phyloP scores from a whole-genome alignment of 2,113 vertebrate species.

The Chamaetylas fuelleborni region DNA sequence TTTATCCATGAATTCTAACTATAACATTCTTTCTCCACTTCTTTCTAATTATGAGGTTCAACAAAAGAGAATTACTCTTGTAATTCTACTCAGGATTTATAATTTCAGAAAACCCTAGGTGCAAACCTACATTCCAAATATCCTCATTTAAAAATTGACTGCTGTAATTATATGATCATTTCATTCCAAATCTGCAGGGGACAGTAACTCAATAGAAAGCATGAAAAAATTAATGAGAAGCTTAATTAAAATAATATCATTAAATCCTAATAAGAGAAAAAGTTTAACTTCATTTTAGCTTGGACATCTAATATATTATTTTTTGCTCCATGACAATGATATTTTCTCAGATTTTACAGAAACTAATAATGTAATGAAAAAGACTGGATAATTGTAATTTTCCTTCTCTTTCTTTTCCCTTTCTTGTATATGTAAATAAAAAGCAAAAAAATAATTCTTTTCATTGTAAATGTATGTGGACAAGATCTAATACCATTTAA shows the following conservation, averaged over 20 bases:
- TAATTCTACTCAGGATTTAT: conserved; percentile 21
- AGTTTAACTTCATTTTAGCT: conserved; percentile 67
- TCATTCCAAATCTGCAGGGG: conserved; percentile 75
- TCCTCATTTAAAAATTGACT: conserved; percentile 61
- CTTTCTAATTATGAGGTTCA: conserved; percentile 30
- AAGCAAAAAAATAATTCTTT: not conserved
- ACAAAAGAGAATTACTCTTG: not conserved
- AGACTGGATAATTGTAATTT: not conserved
- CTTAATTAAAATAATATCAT: conserved; percentile 79
- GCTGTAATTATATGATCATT: conserved; percentile 70
- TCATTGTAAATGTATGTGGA: not conserved
- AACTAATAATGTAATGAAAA: not conserved
- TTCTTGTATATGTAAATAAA: not conserved
- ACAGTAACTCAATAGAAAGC: conserved; percentile 67
- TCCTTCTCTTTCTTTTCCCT: not conserved
- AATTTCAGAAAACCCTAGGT: conserved; percentile 55
- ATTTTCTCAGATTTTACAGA: conserved; percentile 59
- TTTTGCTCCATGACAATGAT: conserved; percentile 36
- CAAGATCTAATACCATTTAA: not conserved
- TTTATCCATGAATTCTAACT: not conserved
- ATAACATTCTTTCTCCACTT: not conserved
- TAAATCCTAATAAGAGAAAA: conserved; percentile 74
- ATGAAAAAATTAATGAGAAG: conserved; percentile 77
- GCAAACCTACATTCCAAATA: conserved; percentile 31
- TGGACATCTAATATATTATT: conserved; percentile 44